Percentiles rank a stretch among this genome's conserved stretches.
These are phyloP conservation scores for Fundulus diaphanus DNA, from an alignment of 2,797 vertebrate species.

Conservation along the genomic window DNA sequence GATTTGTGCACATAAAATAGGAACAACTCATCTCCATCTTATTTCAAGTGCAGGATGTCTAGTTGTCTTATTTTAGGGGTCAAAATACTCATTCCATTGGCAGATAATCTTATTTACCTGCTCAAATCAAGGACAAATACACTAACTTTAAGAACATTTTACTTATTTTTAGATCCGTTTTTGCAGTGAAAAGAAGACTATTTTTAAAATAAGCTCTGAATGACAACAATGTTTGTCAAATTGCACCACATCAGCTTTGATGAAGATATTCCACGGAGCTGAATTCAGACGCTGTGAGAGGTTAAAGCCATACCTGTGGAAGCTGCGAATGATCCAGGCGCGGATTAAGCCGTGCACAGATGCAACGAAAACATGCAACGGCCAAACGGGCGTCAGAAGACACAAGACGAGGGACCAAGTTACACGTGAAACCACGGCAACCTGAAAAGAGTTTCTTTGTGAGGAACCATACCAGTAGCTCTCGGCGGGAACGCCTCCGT, in stretches of 20 bases:
- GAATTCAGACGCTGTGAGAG: background rate
- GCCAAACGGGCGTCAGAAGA: slow-evolving; percentile 34
- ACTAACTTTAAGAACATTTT: too few species aligned
- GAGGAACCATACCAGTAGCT: slow-evolving; percentile 84
- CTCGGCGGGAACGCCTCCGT: slow-evolving; percentile 86
- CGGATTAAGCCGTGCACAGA: slow-evolving; percentile 81
- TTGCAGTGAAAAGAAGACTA: background rate
- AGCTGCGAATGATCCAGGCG: slow-evolving; percentile 73
- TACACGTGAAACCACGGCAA: slow-evolving; percentile 4
- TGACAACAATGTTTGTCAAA: background rate
- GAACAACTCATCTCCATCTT: too few species aligned
- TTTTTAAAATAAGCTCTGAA: background rate
- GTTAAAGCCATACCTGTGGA: slow-evolving; percentile 79
- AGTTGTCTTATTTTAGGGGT: too few species aligned
- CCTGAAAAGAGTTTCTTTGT: background rate
- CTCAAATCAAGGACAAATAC: too few species aligned
- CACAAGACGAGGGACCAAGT: slow-evolving; percentile 2
- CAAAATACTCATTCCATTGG: too few species aligned
- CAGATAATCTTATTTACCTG: too few species aligned
- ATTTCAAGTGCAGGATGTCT: too few species aligned
- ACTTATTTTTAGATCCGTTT: too few species aligned
- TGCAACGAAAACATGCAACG: slow-evolving; percentile 41
- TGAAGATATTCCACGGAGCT: background rate
- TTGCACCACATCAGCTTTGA: background rate
- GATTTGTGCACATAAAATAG: too few species aligned